Percentiles rank a stretch among this genome's conserved stretches.
Conservation (phyloP, 30 jellyfish, hydroid and myxozoan species). For the Aurelia aurita region DNA sequence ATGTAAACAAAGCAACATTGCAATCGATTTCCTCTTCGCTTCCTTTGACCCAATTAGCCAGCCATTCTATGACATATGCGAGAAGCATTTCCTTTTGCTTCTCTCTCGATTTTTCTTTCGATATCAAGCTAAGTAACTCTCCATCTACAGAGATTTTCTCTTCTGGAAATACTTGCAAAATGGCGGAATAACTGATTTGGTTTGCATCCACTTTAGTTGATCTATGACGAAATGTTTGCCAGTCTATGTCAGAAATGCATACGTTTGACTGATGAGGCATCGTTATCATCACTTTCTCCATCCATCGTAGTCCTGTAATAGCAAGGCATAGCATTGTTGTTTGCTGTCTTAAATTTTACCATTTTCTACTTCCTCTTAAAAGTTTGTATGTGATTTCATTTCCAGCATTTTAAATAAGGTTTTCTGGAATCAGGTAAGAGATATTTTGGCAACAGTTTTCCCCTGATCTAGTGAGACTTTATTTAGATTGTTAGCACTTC, state of each 20-base stretch:
- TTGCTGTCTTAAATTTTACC: no score
- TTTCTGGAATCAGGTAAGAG: no score
- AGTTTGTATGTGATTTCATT: no score
- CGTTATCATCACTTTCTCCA: slow-evolving; percentile 40
- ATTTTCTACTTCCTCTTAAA: no score
- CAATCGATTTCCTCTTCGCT: slow-evolving; percentile 63
- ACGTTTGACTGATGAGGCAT: slow-evolving; percentile 22
- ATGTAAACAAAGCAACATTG: slow-evolving; percentile 53
- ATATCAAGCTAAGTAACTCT: neutral
- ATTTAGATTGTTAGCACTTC: no score
- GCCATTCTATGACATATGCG: slow-evolving; percentile 16
- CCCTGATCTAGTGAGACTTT: no score
- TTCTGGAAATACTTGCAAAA: slow-evolving; percentile 1
- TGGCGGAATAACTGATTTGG: neutral
- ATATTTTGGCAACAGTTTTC: no score
- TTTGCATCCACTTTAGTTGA: neutral
- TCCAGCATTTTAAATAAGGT: no score
- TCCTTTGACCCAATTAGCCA: slow-evolving; percentile 58
- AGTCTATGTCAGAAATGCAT: slow-evolving; percentile 56
- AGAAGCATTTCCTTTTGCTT: slow-evolving; percentile 24
- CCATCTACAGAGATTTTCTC: neutral
- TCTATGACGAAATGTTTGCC: slow-evolving; percentile 38
- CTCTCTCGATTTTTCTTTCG: slow-evolving; percentile 39
- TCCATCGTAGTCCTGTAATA: slow-evolving; percentile 43
- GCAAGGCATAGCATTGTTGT: neutral